Evolutionary conservation across 2,113 vertebrate species (phyloP), one percentile per base, ranked within the genome.

Genomic region (Nesoenas mayeri): DNA sequence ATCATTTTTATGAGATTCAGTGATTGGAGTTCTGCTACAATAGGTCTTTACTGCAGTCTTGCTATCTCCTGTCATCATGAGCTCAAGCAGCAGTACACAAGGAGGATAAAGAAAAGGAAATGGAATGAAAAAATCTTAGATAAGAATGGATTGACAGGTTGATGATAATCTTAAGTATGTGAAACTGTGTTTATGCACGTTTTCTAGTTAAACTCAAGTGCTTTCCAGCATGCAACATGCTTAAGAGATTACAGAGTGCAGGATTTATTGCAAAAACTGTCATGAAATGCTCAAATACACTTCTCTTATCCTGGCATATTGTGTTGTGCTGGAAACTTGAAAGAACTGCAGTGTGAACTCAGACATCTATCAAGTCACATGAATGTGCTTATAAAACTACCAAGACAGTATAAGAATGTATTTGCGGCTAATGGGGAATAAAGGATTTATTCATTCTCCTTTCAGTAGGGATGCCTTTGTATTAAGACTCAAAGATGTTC

Each of bases 91-190:
- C 0, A 0, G 72, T 66, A 73, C 69, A 64, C 77, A 77, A 32
- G 60, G 53, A 82, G 64, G 66, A 87, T 85, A 84, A 89, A 95
- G 93, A 62, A 81, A 67, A 67, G 91, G 91, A 85, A 95, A 88
- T 17, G 29, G 67, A 88, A 92, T 58, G 70, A 26, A 15, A 83
- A 92, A 69, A 57, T 56, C 79, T 79, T 54, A 79, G 91, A 91
- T 95, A 91, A 91, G 84, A 92, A 60, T 2, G 12, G 92, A 47
- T 24, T 95, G 92, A 42, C 80, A 87, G 66, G 32, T 47, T 77
- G 88, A 72, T 91, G 71, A 48, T 82, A 73, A 94, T 95, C 83
- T 91, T 31, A 77, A 93, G 64, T 57, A 47, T 4, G 60, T 81
- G 74, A 56, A 89, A 75, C 70, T 87, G 57, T 88, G 61, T 91